These are phyloP conservation scores for Platycheirus albimanus DNA, from an alignment of 2,888 invertebrate genomes.

Conservation along the genomic window DNA sequence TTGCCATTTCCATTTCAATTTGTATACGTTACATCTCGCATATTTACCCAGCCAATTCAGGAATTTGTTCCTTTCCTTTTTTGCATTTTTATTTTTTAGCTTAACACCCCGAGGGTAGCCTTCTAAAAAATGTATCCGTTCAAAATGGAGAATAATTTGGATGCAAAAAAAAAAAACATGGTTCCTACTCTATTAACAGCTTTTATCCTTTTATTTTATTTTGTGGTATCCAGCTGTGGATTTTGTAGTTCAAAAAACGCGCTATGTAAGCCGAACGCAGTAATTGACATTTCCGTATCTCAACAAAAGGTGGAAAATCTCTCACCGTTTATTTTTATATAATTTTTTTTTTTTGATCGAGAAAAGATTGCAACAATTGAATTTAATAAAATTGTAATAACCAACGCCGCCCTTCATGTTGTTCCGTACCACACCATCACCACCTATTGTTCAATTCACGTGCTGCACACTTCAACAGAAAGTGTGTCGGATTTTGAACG, in stretches of 20 bases:
- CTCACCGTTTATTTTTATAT: slow-evolving; percentile 25
- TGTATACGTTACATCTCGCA: slow-evolving; percentile 36
- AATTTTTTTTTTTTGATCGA: slow-evolving; percentile 9
- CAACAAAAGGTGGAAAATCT: slow-evolving; percentile 61
- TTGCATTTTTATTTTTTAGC: slow-evolving; percentile 3
- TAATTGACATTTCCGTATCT: slow-evolving; percentile 64
- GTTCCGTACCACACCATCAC: too few species aligned
- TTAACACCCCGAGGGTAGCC: slow-evolving; percentile 46
- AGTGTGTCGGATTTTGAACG: slow-evolving; percentile 64
- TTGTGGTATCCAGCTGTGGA: slow-evolving; percentile 50
- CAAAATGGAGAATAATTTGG: slow-evolving; percentile 34
- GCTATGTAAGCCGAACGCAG: slow-evolving; percentile 3
- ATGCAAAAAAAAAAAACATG: slow-evolving; percentile 23
- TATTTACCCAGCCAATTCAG: slow-evolving; percentile 56
- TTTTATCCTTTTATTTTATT: slow-evolving; percentile 28
- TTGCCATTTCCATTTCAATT: too few species aligned
- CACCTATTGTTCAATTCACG: slow-evolving; percentile 66
- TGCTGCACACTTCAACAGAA: slow-evolving; percentile 64
- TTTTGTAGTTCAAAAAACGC: slow-evolving; percentile 36
- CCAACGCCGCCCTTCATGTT: too few species aligned
- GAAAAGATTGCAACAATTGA: slow-evolving; percentile 68
- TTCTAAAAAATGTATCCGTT: slow-evolving; percentile 5
- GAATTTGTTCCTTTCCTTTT: slow-evolving; percentile 14
- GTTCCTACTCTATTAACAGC: slow-evolving; percentile 31
- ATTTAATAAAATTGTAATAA: slow-evolving; percentile 73